Base-by-base conservation (phyloP, 1,140 invertebrate genomes). In the Varroa destructor region DNA sequence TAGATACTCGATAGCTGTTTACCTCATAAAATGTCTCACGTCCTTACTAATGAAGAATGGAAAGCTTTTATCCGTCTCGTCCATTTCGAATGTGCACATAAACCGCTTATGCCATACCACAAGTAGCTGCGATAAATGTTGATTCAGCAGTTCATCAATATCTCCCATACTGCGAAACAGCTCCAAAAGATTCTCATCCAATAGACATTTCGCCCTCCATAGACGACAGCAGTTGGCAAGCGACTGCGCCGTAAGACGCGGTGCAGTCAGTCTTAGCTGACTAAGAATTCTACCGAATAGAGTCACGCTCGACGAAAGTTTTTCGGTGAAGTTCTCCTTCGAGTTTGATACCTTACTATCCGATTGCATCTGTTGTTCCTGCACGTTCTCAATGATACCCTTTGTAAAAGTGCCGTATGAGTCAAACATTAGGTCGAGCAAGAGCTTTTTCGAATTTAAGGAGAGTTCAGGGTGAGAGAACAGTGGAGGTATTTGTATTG, bases 361-460 rank as follows among this genome's bases (percentile, higher is more conserved):
- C 46, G 46, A 51, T 8, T 51, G 46, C 4, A 3, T 3, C 8
- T 51, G 46, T 8, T 51, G 46, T 51, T 51, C 46, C 46, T 51
- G 46, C 46, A 8, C 8, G 46, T 8, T 5, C 46, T 51, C 46
- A 8, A 51, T 40, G 10, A 37, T 67, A 2, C 40, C 61, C 2
- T 14, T 12, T 40, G 46, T 40, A 8, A 67, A 40, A 40, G 1
- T 40, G 12, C 61, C 61, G 46, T 46, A 67, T 14, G 61, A 67
- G 61, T 67, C 61, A 37, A 67, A 67, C 61, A 67, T 36, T 12
- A 67, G 61, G 8, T 67, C 61, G 61, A 67, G 61, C 2, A 67
- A 40, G 5, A 40, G 40, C 12, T 37, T 40, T 8, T 37, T 67
- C 61, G 14, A 37, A 8, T 5, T 2, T 12, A 12, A 3, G 10